These are phyloP conservation scores for Heptranchias perlo DNA, from an alignment of 2,113 vertebrate species.

Conservation along the genomic window DNA sequence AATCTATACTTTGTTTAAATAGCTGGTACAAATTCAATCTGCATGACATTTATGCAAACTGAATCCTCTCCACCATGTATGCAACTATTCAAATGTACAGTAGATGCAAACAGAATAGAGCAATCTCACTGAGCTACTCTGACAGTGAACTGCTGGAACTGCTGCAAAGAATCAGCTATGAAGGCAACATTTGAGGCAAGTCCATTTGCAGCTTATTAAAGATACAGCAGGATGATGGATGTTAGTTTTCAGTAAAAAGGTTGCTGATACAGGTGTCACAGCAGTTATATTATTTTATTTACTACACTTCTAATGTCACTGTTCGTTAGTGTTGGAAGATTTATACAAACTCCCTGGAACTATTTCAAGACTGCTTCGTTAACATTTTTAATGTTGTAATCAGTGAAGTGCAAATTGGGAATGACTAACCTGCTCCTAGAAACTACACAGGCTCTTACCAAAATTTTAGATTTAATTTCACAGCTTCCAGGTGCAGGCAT, in stretches of 20 bases:
- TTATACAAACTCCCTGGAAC: not conserved
- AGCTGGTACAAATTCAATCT: not conserved
- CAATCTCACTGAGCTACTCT: not conserved
- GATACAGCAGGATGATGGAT: not conserved
- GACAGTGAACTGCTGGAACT: not conserved
- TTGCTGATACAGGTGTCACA: not conserved
- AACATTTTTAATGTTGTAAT: not conserved
- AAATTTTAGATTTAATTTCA: not conserved
- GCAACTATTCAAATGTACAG: not conserved
- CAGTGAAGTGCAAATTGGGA: not conserved
- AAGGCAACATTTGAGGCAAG: not conserved
- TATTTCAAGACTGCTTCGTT: not conserved
- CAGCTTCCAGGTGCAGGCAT: not conserved
- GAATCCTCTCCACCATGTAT: not conserved
- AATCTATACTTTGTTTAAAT: not conserved
- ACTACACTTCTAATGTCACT: not conserved
- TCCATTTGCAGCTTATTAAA: not conserved
- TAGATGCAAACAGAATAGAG: not conserved
- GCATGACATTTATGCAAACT: slow-evolving; percentile 10
- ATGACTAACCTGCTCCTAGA: not conserved
- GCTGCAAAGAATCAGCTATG: not conserved
- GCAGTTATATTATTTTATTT: not conserved
- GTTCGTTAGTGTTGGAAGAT: not conserved
- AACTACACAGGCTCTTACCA: not conserved
- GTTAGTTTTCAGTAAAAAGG: not conserved